Evolutionary conservation across 2,113 vertebrate species (phyloP).

Genomic region (Misgurnus anguillicaudatus): DNA sequence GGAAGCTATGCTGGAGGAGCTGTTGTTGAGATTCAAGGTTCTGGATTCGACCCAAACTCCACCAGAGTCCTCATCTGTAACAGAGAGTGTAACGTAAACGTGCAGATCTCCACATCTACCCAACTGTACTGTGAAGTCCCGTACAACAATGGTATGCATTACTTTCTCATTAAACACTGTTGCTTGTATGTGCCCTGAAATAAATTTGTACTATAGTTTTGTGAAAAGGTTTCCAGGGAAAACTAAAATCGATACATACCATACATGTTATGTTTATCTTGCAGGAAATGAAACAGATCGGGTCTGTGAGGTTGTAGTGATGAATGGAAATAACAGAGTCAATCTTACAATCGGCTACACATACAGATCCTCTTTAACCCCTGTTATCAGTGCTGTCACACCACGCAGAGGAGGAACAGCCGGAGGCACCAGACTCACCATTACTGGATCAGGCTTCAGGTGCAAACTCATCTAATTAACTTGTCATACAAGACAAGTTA

Average conservation of each 20-base stretch:
- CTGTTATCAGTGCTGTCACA: constrained; percentile 67
- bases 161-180: background rate
- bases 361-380: constrained; percentile 76
- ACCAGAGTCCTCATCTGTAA: constrained; percentile 74
- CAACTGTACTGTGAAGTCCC: constrained; percentile 74
- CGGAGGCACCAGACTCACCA: constrained; percentile 80
- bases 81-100: constrained; percentile 66
- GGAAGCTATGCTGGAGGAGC: constrained; percentile 82
- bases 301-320: constrained; percentile 71
- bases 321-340: constrained; percentile 63
- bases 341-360: constrained; percentile 64
- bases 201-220: too few species aligned
- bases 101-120: constrained; percentile 63
- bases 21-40: constrained; percentile 72
- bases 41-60: constrained; percentile 73
- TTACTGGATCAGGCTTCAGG: constrained; percentile 84
- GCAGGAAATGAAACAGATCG: constrained; percentile 66
- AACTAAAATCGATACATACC: background rate
- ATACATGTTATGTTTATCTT: background rate
- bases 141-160: constrained; percentile 68
- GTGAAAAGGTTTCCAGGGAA: too few species aligned
- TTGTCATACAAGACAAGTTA: background rate
- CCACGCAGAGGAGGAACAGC: constrained; percentile 82
- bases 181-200: background rate
- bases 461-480: constrained; percentile 50